Percentiles rank a stretch among this genome's conserved stretches.
phyloP scores from a whole-genome alignment of 2,113 vertebrate genomes.

The Zosterops lateralis region DNA sequence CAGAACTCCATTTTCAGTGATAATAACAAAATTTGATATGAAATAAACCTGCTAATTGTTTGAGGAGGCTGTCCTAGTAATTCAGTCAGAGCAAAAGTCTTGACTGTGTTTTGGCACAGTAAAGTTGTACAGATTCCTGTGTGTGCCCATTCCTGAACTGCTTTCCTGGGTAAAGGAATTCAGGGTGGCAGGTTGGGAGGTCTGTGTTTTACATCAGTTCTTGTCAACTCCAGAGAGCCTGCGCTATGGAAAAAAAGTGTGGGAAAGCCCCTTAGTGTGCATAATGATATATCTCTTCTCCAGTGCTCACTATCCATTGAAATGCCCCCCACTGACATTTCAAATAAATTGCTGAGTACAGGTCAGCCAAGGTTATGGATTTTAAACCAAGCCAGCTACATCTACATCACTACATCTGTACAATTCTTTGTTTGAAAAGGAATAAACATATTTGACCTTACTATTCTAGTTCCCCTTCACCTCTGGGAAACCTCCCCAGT shows the following conservation, averaged over 20 bases:
- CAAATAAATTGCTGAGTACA: background rate
- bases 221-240: background rate
- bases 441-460: background rate
- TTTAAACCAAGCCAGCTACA: background rate
- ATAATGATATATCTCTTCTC: background rate
- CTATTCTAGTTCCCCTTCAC: background rate
- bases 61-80: background rate
- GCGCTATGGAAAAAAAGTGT: background rate
- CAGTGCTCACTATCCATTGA: background rate
- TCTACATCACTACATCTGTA: background rate
- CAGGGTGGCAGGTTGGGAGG: background rate
- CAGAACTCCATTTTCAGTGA: background rate
- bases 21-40: background rate
- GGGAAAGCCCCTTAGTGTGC: background rate
- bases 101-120: background rate
- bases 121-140: background rate
- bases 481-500: background rate
- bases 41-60: background rate
- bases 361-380: background rate
- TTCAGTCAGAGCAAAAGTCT: background rate
- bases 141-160: rapidly evolving
- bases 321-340: background rate
- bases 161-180: background rate
- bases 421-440: background rate
- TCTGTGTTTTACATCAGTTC: background rate